Evolutionary conservation across 2,888 invertebrate genomes (phyloP).

Genomic region (Argyresthia albistria): DNA sequence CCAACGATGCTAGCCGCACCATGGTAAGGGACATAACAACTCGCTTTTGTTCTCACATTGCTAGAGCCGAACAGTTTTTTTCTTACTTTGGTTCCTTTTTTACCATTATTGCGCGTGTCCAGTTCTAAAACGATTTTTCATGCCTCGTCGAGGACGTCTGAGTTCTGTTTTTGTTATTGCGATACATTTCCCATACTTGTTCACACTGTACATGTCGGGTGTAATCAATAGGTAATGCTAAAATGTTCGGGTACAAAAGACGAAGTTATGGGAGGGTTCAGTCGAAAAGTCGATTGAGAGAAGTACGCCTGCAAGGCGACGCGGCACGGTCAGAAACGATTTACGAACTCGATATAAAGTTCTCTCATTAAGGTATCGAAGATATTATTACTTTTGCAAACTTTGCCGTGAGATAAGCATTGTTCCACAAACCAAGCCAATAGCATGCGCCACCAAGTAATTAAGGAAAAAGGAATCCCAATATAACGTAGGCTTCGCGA

Average conservation of each 20-base stretch:
- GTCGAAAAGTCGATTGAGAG: constrained; percentile 5
- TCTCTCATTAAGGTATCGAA: constrained; percentile 68
- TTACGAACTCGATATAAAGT: constrained; percentile 67
- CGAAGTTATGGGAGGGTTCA: not conserved
- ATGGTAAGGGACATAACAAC: constrained; percentile 53
- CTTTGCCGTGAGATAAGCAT: constrained; percentile 62
- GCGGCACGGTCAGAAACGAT: constrained; percentile 52
- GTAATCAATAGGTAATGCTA: not conserved
- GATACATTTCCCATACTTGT: no score
- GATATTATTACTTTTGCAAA: constrained; percentile 67
- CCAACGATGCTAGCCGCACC: constrained; percentile 69
- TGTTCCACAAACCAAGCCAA: constrained; percentile 63
- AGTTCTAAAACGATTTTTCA: not conserved
- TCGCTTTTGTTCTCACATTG: no score
- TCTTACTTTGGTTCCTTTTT: no score
- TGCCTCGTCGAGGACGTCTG: no score
- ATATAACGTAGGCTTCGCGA: not conserved
- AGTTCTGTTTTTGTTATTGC: no score
- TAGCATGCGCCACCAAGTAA: constrained; percentile 63
- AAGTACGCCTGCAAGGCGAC: constrained; percentile 11
- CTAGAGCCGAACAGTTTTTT: no score
- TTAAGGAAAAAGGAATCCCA: constrained; percentile 31
- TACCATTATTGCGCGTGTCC: constrained; percentile 1
- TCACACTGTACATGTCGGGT: no score
- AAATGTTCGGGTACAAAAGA: not conserved